phyloP scores from a whole-genome alignment of 2,113 vertebrate species.

The Anolis sagrei region DNA sequence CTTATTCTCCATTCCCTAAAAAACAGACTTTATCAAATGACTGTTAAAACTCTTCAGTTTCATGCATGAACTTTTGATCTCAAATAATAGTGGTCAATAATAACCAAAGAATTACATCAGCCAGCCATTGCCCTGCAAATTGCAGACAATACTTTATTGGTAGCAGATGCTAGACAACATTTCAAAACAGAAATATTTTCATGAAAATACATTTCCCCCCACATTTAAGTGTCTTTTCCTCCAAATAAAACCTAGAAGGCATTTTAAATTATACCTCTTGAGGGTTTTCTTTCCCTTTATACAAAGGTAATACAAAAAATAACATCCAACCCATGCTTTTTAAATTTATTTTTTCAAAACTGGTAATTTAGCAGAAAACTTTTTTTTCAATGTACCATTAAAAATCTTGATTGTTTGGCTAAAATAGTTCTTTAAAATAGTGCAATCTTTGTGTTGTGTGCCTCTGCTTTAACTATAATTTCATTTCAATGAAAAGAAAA shows the following conservation, averaged over 20 bases:
- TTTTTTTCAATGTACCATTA: background rate
- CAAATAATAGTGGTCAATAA: constrained; percentile 28
- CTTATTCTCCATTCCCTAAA: too few species aligned
- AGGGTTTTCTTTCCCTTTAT: background rate
- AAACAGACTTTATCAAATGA: too few species aligned
- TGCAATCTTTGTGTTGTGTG: constrained; percentile 10
- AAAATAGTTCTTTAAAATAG: constrained; percentile 20
- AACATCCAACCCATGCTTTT: background rate
- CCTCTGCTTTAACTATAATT: background rate
- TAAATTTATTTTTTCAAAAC: background rate
- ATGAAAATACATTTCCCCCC: constrained; percentile 50
- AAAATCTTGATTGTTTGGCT: background rate
- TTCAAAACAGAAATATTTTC: constrained; percentile 56
- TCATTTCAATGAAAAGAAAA: background rate
- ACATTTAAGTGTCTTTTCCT: constrained; percentile 29
- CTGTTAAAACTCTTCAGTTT: background rate
- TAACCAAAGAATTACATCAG: constrained; percentile 62
- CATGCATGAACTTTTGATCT: background rate
- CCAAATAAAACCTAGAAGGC: constrained; percentile 45
- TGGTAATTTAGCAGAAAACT: constrained; percentile 10
- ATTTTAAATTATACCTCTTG: constrained; percentile 29
- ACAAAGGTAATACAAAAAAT: constrained; percentile 22
- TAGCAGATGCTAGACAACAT: constrained; percentile 40
- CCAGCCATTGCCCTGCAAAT: constrained; percentile 48
- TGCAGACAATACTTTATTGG: constrained; percentile 62